Evolutionary conservation across 2,888 invertebrate species (phyloP).

Genomic region (Trichogramma evanescens): DNA sequence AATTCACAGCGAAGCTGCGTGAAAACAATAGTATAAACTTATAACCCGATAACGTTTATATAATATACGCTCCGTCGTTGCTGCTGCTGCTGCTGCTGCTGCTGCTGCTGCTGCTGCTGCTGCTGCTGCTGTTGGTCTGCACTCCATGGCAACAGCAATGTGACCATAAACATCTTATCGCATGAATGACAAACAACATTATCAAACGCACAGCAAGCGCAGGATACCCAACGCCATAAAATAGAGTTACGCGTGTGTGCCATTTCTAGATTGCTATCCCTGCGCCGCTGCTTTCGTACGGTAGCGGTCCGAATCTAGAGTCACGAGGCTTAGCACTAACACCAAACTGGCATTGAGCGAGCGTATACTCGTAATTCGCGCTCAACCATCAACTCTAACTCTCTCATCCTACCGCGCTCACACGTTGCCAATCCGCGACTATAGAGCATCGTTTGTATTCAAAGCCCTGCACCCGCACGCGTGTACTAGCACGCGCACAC

Average conservation of each 20-base stretch:
- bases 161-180: conserved; percentile 23
- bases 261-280: conserved; percentile 22
- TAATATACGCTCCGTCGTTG: background rate
- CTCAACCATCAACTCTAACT: conserved; percentile 13
- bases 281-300: background rate
- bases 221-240: conserved; percentile 7
- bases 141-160: conserved; percentile 10
- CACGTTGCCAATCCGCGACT: background rate
- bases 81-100: too few species aligned
- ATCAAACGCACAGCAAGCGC: conserved; percentile 9
- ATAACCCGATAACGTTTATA: background rate
- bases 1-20: too few species aligned
- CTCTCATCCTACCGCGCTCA: background rate
- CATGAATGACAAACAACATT: conserved; percentile 23
- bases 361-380: conserved; percentile 39
- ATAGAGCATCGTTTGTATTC: too few species aligned
- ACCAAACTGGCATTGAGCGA: conserved; percentile 25
- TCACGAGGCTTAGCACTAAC: conserved; percentile 41
- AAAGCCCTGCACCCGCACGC: too few species aligned
- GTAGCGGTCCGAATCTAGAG: conserved; percentile 22
- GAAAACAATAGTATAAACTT: too few species aligned
- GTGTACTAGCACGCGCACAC: conserved; percentile 1
- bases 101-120: too few species aligned
- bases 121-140: background rate
- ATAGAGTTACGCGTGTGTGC: conserved; percentile 17